Conservation (phyloP, 1,140 invertebrate genomes). For the Hylaeus anthracinus region DNA sequence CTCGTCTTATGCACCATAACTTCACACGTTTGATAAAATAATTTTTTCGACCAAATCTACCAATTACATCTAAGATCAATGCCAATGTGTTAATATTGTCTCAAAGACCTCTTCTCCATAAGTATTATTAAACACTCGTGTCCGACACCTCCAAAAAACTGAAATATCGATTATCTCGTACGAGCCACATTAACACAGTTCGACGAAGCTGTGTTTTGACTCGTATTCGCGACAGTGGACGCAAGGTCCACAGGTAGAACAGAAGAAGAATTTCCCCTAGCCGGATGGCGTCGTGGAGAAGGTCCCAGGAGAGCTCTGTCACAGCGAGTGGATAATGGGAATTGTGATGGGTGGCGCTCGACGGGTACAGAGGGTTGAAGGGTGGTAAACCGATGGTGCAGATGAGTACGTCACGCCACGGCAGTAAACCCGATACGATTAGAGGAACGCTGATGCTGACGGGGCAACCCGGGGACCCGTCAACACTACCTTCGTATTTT, state of each 20-base stretch:
- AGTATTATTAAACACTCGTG: too few species aligned
- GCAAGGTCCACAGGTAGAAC: conserved; percentile 39
- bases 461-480: conserved; percentile 77
- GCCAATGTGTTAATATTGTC: too few species aligned
- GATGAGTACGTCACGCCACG: conserved; percentile 78
- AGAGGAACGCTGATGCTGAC: conserved; percentile 77
- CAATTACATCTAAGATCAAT: too few species aligned
- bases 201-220: conserved; percentile 18
- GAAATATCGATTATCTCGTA: too few species aligned
- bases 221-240: conserved; percentile 29
- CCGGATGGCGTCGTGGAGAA: conserved; percentile 57
- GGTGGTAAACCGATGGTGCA: conserved; percentile 67
- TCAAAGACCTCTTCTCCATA: too few species aligned
- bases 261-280: conserved; percentile 45
- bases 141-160: too few species aligned
- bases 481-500: conserved; percentile 73
- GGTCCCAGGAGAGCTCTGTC: conserved; percentile 77
- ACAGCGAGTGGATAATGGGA: conserved; percentile 78
- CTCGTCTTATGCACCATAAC: too few species aligned
- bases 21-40: too few species aligned
- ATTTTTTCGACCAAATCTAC: too few species aligned
- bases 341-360: conserved; percentile 71
- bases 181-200: too few species aligned
- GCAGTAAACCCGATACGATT: conserved; percentile 79
- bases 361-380: conserved; percentile 62